Conservation (phyloP, 35 echinoderm and acorn worm species). For the Apostichopus parvimensis region DNA sequence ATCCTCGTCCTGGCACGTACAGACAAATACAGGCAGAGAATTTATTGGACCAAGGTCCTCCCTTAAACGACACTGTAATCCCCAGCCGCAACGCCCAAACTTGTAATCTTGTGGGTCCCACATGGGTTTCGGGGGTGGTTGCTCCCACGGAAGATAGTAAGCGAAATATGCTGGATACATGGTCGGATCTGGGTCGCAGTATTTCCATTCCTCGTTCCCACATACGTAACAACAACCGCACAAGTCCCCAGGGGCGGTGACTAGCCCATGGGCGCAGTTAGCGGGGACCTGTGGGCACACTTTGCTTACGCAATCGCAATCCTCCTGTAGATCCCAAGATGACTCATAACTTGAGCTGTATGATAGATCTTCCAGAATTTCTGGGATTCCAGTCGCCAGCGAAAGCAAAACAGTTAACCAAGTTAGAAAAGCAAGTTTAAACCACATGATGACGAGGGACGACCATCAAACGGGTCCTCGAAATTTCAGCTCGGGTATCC, state of each 20-base stretch:
- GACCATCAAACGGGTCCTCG: not conserved
- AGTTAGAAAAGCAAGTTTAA: not conserved
- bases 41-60: conserved; percentile 36
- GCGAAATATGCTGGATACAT: conserved; percentile 51
- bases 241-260: conserved; percentile 55
- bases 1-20: conserved; percentile 57
- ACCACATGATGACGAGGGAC: not conserved
- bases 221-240: conserved; percentile 70
- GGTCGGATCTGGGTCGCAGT: conserved; percentile 55
- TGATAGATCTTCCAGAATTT: not conserved
- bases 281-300: conserved; percentile 34
- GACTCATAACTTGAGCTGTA: conserved; percentile 25
- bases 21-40: conserved; percentile 57
- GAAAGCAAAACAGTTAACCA: not conserved
- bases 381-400: not conserved
- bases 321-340: not conserved
- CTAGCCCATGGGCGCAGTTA: conserved; percentile 65
- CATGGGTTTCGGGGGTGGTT: conserved; percentile 34
- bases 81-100: conserved; percentile 62
- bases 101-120: conserved; percentile 42
- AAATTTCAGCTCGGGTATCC: no score
- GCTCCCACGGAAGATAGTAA: conserved; percentile 41
- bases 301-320: conserved; percentile 37
- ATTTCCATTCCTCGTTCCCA: conserved; percentile 65
- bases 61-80: conserved; percentile 46